These are phyloP conservation scores for Alfaro cultratus DNA, from an alignment of 2,797 vertebrate species.

Conservation along the genomic window DNA sequence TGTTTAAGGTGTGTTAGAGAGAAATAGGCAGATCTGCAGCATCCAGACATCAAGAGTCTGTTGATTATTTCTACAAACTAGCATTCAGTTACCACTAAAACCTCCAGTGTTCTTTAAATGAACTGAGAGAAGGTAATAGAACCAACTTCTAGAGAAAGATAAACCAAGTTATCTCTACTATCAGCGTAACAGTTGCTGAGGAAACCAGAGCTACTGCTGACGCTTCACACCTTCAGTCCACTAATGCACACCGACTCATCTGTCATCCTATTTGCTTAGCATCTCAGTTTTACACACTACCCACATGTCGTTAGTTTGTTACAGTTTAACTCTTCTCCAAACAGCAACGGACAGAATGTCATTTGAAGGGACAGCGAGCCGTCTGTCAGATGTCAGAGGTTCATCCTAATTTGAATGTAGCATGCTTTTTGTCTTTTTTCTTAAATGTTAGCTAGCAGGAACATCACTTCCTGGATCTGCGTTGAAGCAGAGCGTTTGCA, in stretches of 20 bases:
- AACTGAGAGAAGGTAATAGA: neutral
- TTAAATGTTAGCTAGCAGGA: slow-evolving; percentile 4
- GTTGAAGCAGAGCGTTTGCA: slow-evolving; percentile 3
- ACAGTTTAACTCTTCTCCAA: neutral
- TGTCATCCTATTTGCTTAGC: neutral
- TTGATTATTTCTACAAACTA: neutral
- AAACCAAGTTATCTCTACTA: neutral
- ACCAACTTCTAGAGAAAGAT: neutral
- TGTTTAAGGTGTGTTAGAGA: neutral
- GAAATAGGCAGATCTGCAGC: neutral
- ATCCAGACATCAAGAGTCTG: neutral
- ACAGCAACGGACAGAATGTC: neutral
- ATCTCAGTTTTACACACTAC: neutral
- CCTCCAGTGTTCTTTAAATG: neutral
- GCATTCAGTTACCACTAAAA: neutral
- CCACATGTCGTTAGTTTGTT: neutral
- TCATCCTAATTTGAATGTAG: neutral
- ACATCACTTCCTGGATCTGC: slow-evolving; percentile 3
- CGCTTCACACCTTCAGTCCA: neutral
- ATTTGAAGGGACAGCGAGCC: neutral
- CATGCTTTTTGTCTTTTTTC: neutral
- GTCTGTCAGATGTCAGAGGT: neutral
- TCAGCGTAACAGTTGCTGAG: neutral
- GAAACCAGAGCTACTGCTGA: neutral
- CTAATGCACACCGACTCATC: neutral